These are phyloP conservation scores for Pristionchus pacificus DNA, from an alignment of 1,140 invertebrate genomes.

Conservation along the genomic window DNA sequence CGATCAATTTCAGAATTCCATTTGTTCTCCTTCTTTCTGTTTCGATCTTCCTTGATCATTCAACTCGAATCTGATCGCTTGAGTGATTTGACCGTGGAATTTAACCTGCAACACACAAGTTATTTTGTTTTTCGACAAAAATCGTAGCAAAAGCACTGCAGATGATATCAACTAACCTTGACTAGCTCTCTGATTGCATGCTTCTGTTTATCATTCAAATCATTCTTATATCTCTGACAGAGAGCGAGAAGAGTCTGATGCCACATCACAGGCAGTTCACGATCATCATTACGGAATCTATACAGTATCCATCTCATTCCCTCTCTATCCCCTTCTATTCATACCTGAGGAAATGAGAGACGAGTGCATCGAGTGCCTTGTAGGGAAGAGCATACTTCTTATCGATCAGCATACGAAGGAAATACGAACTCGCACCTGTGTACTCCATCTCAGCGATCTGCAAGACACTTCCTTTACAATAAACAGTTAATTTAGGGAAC, in stretches of 20 bases:
- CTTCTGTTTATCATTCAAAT: slow-evolving; percentile 46
- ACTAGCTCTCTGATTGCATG: slow-evolving; percentile 45
- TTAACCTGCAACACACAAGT: not conserved
- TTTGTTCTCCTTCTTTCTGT: not conserved
- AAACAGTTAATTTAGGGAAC: not conserved
- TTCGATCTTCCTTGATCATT: not conserved
- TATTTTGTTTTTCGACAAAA: too few relatives aligned
- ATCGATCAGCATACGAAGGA: slow-evolving; percentile 86
- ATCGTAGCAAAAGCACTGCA: too few relatives aligned
- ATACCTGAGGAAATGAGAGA: slow-evolving; percentile 86
- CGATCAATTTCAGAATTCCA: not conserved
- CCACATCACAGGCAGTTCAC: slow-evolving; percentile 84
- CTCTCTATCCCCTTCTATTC: slow-evolving; percentile 11
- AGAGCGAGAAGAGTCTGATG: slow-evolving; percentile 91
- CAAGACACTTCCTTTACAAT: not conserved
- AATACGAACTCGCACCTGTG: slow-evolving; percentile 91
- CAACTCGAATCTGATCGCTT: not conserved
- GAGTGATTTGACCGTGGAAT: not conserved
- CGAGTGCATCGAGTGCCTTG: slow-evolving; percentile 87
- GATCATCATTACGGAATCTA: slow-evolving; percentile 31
- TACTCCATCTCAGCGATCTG: slow-evolving; percentile 94
- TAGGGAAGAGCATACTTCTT: slow-evolving; percentile 97
- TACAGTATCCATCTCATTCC: not conserved
- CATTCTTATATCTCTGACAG: slow-evolving; percentile 78
- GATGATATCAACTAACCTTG: slow-evolving; percentile 50